These are phyloP conservation scores for Microtus montanus DNA, from an alignment of 2,113 vertebrate species.

Conservation along the genomic window DNA sequence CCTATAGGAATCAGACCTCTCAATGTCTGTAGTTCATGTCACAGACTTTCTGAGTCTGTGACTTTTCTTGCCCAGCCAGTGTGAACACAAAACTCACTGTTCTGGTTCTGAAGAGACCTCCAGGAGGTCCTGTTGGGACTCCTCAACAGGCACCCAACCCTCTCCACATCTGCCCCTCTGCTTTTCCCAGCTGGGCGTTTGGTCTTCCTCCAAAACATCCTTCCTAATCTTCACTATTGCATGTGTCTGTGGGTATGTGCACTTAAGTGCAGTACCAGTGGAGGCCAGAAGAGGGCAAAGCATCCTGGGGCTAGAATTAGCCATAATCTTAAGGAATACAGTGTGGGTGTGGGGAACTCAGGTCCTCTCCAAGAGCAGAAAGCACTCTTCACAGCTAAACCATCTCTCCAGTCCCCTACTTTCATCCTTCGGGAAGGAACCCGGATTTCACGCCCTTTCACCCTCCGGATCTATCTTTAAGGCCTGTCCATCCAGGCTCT, in stretches of 20 bases:
- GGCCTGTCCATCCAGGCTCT: background rate
- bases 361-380: background rate
- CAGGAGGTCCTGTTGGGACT: background rate
- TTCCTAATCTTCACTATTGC: background rate
- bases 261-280: background rate
- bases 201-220: background rate
- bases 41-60: no score
- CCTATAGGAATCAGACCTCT: no score
- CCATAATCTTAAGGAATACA: no score
- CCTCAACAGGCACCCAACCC: background rate
- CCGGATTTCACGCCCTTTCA: background rate
- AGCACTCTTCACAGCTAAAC: background rate
- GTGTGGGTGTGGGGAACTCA: background rate
- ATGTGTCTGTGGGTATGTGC: background rate
- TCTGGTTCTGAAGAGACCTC: background rate
- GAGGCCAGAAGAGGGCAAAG: background rate
- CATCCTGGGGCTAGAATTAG: background rate
- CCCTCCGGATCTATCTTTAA: background rate
- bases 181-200: background rate
- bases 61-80: background rate
- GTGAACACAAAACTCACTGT: background rate
- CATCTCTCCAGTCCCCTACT: background rate
- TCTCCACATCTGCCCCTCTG: background rate
- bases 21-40: background rate
- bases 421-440: background rate